Evolutionary conservation across 2,888 invertebrate genomes (phyloP), one percentile per base, ranked within the genome.

Genomic region (Sceliomorpha sp.): DNA sequence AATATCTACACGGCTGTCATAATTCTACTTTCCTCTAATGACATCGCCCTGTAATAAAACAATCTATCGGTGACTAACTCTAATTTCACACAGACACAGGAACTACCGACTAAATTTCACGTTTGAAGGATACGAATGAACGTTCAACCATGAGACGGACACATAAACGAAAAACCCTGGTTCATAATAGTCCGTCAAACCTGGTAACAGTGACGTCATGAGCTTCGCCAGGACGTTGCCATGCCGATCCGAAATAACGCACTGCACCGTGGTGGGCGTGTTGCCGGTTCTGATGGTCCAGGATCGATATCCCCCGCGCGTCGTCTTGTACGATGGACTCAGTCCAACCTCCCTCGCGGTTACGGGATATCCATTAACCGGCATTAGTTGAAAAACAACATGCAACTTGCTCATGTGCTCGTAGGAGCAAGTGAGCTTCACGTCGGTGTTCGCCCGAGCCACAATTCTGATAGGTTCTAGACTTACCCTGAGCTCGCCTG

Each of bases 401-500:
- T 84, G 77, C 76, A 89, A 80, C 39, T 64, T 72, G 37, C 88
- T 85, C 47, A 79, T 73, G 74, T 89, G 89, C 60, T 88, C 80
- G 82, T 90, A 91, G 64, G 88, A 89, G 85, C 91, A 91, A 66
- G 85, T 88, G 80, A 91, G 89, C 66, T 75, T 76, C 62, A 90
- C 87, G 70, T 80, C 71, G 39, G 85, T 80, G 59, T 89, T 88
- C 32, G 88, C 83, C 32, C 87, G 81, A 34, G 88, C 88, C 36
- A 79, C 76, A 45, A 88, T 88, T 71, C 83, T 86, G 74, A 89
- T 84, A 24, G 91, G 91, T 58, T 83, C 88, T 79, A 91, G 84
- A 83, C 89, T 89, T 87, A 91, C 88, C 81, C 83, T 85, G 59
- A 90, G 81, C 34, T 86, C 85, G 70, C 83, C 89, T 89, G 79